A percentile compares a stretch with the other conserved stretches of the same genome.
These are phyloP conservation scores for Microplitis deprimator DNA, from an alignment of 2,888 invertebrate species.

Conservation along the genomic window DNA sequence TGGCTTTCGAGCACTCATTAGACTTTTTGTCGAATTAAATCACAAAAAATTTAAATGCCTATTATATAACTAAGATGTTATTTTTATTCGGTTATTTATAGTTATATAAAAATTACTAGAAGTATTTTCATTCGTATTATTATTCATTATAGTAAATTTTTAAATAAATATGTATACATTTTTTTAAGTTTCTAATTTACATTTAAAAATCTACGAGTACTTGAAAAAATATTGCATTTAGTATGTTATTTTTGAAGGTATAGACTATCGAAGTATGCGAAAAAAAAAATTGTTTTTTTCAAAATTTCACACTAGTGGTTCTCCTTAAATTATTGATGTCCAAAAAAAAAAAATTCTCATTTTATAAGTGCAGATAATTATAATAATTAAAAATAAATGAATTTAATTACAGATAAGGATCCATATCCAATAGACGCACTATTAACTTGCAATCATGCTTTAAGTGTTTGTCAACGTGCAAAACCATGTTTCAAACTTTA, in stretches of 20 bases:
- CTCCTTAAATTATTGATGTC: background rate
- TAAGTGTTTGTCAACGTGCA: slow-evolving; percentile 87
- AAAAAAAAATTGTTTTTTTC: background rate
- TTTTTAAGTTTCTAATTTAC: no score
- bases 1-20: slow-evolving; percentile 16
- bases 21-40: background rate
- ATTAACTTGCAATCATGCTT: slow-evolving; percentile 91
- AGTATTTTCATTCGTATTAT: no score
- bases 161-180: no score
- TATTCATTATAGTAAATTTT: no score
- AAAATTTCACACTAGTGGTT: background rate
- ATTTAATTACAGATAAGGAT: slow-evolving; percentile 82
- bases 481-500: slow-evolving; percentile 86
- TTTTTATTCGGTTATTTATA: background rate
- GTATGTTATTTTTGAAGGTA: no score
- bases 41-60: background rate
- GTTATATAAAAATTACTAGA: no score
- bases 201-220: background rate
- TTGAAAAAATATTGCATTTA: no score
- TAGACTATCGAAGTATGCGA: no score
- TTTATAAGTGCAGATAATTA: background rate
- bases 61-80: background rate
- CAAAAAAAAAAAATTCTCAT: background rate
- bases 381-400: background rate
- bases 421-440: slow-evolving; percentile 90